phyloP scores from a whole-genome alignment of 2,113 vertebrate species.

The Meleagris gallopavo region DNA sequence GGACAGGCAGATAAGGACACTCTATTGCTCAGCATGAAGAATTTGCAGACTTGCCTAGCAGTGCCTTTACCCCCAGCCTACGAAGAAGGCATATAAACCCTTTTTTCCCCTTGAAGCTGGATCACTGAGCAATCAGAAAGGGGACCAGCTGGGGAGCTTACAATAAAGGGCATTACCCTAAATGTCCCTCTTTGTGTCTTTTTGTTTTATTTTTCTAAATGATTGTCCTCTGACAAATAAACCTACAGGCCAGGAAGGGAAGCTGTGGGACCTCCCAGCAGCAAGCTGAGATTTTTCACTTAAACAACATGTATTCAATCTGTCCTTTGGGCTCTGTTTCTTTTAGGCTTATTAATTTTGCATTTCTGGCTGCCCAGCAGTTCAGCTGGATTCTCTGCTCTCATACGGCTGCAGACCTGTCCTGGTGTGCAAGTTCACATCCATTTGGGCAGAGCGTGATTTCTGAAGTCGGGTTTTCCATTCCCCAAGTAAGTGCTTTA shows the following conservation, averaged over 20 bases:
- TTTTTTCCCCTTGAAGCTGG: neutral
- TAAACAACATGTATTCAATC: neutral
- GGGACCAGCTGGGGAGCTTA: neutral
- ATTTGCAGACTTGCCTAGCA: neutral
- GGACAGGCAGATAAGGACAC: fast-evolving
- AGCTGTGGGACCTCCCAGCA: neutral
- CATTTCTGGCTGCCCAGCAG: neutral
- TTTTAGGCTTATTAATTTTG: slow-evolving; percentile 16
- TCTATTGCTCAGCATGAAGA: neutral
- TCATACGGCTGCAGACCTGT: neutral
- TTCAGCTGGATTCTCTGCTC: neutral
- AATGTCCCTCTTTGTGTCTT: neutral
- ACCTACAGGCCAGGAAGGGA: slow-evolving; percentile 20
- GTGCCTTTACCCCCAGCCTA: neutral
- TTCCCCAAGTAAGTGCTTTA: neutral
- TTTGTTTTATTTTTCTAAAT: neutral
- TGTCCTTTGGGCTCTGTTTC: neutral
- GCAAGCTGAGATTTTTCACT: neutral
- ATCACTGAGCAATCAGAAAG: neutral
- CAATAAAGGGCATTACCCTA: neutral
- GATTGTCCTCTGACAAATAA: slow-evolving; percentile 15
- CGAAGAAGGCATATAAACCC: neutral
- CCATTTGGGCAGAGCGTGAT: neutral
- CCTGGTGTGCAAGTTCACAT: neutral
- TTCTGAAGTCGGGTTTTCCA: slow-evolving; percentile 2